A percentile compares a stretch with the other conserved stretches of the same genome.
Conservation (phyloP, 2,888 invertebrate genomes). For the Lithophane ornitopus region DNA sequence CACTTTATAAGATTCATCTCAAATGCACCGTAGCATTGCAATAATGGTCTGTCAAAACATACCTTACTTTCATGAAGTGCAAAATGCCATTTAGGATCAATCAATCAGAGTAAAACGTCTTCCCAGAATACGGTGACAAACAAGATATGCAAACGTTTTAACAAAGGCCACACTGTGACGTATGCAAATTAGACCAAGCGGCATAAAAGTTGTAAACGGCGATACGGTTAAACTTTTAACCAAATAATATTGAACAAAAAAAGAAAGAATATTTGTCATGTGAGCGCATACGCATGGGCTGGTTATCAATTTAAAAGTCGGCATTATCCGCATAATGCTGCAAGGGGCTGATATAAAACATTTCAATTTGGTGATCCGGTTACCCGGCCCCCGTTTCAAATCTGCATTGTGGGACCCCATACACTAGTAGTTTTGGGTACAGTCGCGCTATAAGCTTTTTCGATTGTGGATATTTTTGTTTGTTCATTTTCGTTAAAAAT, state of each 20-base stretch:
- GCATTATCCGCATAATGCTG: conserved; percentile 86
- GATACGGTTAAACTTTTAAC: conserved; percentile 88
- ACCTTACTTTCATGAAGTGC: conserved; percentile 77
- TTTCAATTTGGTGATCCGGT: conserved; percentile 91
- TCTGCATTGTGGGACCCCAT: conserved; percentile 89
- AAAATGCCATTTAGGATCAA: conserved; percentile 77
- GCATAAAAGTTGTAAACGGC: conserved; percentile 77
- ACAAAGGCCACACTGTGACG: conserved; percentile 65
- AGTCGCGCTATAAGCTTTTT: conserved; percentile 66
- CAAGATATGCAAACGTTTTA: conserved; percentile 79
- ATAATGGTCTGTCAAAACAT: conserved; percentile 64
- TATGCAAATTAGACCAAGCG: conserved; percentile 80
- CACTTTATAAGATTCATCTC: not conserved
- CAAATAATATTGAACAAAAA: conserved; percentile 83
- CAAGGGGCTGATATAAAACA: conserved; percentile 88
- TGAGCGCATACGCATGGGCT: conserved; percentile 82
- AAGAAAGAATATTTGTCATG: conserved; percentile 79
- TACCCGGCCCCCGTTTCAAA: conserved; percentile 85
- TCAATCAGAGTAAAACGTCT: conserved; percentile 83
- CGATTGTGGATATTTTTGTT: conserved; percentile 31
- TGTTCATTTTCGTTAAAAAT: conserved; percentile 54
- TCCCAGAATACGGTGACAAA: conserved; percentile 82
- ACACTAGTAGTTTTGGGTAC: conserved; percentile 86
- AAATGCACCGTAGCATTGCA: conserved; percentile 11
- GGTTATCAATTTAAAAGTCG: conserved; percentile 90